Evolutionary conservation across 2,113 vertebrate species (phyloP), one percentile per base, ranked within the genome.

Genomic region (Rattus rattus): DNA sequence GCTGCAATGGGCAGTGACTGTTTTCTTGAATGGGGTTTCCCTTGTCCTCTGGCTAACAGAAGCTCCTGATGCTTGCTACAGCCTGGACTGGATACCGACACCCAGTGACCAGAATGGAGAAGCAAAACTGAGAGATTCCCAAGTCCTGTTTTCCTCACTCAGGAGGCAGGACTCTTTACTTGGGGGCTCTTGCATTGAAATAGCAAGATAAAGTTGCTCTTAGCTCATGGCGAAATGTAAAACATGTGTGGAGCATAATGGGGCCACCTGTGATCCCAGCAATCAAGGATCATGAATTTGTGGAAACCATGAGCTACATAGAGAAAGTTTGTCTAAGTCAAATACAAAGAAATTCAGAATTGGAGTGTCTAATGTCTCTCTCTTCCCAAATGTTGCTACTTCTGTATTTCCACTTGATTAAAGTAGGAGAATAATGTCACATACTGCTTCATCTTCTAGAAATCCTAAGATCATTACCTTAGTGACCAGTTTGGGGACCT

Each of bases 71-170:
- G 26, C 16, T 16, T 26, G 0, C 7, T 22, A 36, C 7, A 4
- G 49, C 33, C 65, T 2, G 4, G 26, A 5, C 36, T 1, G 0
- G 26, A 22, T 49, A 4, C 28, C 28, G 22, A 47, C 22, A 20
- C 9, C 2, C 22, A 26, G 26, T 0, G 2, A 24, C 6, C 11
- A 20, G 1, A 22, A 39, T 1, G 0, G 33, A 54, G 24, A 20
- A 1, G 0, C 20, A 6, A 30, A 61, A 39, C 13, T 2, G 17
- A 6, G 1, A 4, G 22, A 0, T 28, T 30, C 30, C 0, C 0
- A 8, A 84, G 39, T 5, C 2, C 1, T 5, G 7, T 10, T 39
- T 26, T 83, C 39, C 61, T 7, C 16, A 28, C 9, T 67, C 4
- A 2, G 9, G 14, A 5, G 2, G 7, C 61, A 20, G n/a, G 86